These are phyloP conservation scores for Rhinolophus sinicus DNA, from an alignment of 2,113 vertebrate species.

Conservation along the genomic window DNA sequence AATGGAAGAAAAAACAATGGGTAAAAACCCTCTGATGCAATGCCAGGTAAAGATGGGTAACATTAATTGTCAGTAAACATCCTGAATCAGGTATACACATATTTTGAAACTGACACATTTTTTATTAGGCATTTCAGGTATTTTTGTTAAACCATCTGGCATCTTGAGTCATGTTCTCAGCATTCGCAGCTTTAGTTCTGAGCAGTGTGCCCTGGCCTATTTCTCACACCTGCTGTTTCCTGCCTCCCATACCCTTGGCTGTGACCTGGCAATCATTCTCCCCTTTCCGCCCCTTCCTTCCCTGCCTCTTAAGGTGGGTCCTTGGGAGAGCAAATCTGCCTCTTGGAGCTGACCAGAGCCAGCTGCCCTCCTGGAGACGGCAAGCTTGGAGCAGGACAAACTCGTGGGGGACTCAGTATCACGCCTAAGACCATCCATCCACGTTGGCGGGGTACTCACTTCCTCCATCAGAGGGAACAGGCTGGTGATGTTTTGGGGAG, in stretches of 20 bases:
- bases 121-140: conserved; percentile 56
- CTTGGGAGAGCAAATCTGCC: not conserved
- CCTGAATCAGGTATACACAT: not conserved
- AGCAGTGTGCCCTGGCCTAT: not conserved
- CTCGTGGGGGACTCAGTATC: not conserved
- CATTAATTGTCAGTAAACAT: conserved; percentile 1
- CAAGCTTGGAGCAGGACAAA: not conserved
- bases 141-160: conserved; percentile 48
- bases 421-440: not conserved
- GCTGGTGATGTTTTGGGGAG: not conserved
- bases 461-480: not conserved
- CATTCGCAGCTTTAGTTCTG: not conserved
- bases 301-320: not conserved
- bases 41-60: not conserved
- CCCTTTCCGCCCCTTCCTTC: not conserved
- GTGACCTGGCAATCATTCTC: not conserved
- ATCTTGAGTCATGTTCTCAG: not conserved
- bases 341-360: not conserved
- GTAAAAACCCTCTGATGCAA: not conserved
- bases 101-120: conserved; percentile 43
- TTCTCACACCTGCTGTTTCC: not conserved
- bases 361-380: not conserved
- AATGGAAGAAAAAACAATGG: not conserved
- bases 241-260: not conserved
- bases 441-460: not conserved